Conservation (phyloP, 2,888 invertebrate genomes). For the Netelia virgata region DNA sequence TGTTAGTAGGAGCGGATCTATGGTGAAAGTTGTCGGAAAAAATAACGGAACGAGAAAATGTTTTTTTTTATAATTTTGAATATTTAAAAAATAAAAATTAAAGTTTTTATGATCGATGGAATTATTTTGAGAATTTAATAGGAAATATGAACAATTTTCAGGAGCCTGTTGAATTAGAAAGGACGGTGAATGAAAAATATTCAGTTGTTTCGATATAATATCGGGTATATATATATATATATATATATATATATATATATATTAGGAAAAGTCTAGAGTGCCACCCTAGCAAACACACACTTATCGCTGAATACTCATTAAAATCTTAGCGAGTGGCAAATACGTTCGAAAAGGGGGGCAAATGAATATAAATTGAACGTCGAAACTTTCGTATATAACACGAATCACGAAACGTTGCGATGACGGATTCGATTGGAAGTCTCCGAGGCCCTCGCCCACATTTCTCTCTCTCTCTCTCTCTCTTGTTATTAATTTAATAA, state of each 20-base stretch:
- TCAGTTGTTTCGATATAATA: neutral
- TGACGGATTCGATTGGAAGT: conserved; percentile 75
- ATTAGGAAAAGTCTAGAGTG: conserved; percentile 21
- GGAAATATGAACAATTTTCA: too few species aligned
- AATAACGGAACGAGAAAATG: too few species aligned
- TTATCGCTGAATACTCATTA: conserved; percentile 62
- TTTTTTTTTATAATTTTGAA: too few species aligned
- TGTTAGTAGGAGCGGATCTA: too few species aligned
- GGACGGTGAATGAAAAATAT: neutral
- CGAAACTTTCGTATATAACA: conserved; percentile 41
- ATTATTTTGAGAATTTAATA: too few species aligned
- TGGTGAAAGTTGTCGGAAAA: too few species aligned
- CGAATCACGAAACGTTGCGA: conserved; percentile 78
- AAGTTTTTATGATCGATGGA: too few species aligned
- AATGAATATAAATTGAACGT: conserved; percentile 65
- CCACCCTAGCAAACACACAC: conserved; percentile 15
- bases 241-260: conserved; percentile 5
- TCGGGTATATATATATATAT: too few species aligned
- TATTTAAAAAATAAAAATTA: too few species aligned
- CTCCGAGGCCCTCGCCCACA: conserved; percentile 67
- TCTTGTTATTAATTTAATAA: conserved; percentile 85
- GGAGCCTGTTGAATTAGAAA: neutral
- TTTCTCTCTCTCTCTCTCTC: conserved; percentile 69
- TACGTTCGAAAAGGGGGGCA: conserved; percentile 38
- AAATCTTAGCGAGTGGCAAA: conserved; percentile 50